Evolutionary conservation across 1,140 invertebrate genomes (phyloP).

Genomic region (Drosophila pectinifera): DNA sequence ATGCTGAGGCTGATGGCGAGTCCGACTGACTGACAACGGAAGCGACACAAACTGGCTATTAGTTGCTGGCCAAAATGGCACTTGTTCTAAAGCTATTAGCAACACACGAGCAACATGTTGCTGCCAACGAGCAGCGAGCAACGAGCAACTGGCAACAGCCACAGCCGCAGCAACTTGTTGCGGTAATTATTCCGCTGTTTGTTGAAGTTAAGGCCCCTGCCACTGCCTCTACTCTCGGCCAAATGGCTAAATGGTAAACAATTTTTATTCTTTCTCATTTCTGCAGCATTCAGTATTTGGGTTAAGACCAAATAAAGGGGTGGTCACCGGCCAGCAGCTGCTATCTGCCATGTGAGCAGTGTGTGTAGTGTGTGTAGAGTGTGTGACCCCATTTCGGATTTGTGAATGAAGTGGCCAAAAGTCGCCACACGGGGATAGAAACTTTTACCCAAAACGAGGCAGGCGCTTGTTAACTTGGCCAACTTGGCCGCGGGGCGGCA

Average conservation of each 20-base stretch:
- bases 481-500: conserved; percentile 60
- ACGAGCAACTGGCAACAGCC: conserved; percentile 48
- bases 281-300: conserved; percentile 70
- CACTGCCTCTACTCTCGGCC: not conserved
- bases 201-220: conserved; percentile 21
- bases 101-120: conserved; percentile 68
- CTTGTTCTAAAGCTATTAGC: conserved; percentile 83
- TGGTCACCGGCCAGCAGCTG: conserved; percentile 55
- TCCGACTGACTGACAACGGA: conserved; percentile 70
- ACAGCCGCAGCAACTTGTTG: conserved; percentile 75
- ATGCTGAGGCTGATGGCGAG: conserved; percentile 32
- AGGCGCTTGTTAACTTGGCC: conserved; percentile 49
- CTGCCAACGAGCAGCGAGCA: conserved; percentile 33
- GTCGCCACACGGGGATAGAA: conserved; percentile 25
- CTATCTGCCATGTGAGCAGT: conserved; percentile 22
- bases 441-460: conserved; percentile 62
- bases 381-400: conserved; percentile 73
- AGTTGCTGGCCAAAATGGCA: conserved; percentile 81
- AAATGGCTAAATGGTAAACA: conserved; percentile 72
- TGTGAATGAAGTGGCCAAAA: conserved; percentile 79
- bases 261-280: conserved; percentile 63
- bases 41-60: conserved; percentile 83
- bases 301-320: conserved; percentile 84
- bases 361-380: conserved; percentile 5
- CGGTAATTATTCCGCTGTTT: conserved; percentile 71